Evolutionary conservation across 2,113 vertebrate genomes (phyloP).

Genomic region (Girardinichthys multiradiatus): DNA sequence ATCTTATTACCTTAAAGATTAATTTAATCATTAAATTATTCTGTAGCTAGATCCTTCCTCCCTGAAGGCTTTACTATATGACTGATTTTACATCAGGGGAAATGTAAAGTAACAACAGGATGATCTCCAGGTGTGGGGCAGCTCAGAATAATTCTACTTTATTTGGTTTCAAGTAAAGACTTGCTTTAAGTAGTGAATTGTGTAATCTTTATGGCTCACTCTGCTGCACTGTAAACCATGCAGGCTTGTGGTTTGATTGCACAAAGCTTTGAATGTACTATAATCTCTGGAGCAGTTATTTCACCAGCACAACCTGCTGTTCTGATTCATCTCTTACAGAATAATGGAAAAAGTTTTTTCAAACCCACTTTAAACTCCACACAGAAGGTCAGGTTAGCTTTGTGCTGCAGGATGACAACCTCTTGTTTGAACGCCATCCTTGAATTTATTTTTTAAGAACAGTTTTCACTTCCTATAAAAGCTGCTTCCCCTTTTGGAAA

Average conservation of each 20-base stretch:
- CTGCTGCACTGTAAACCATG: not conserved
- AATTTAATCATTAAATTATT: slow-evolving; percentile 34
- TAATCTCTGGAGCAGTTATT: not conserved
- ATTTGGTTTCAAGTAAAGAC: not conserved
- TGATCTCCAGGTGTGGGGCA: not conserved
- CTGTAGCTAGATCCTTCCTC: slow-evolving; percentile 13
- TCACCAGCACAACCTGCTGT: not conserved
- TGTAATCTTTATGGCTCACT: not conserved
- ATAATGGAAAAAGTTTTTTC: not conserved
- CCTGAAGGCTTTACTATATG: slow-evolving; percentile 1
- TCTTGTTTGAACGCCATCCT: not conserved
- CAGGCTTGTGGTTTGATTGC: not conserved
- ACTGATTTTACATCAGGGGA: not conserved
- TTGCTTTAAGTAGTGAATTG: not conserved
- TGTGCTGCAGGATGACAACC: not conserved
- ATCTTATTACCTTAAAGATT: slow-evolving; percentile 19
- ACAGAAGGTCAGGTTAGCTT: not conserved
- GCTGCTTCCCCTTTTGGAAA: not conserved
- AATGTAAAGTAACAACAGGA: not conserved
- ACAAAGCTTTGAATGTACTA: not conserved
- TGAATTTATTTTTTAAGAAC: not conserved
- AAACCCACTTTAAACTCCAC: not conserved
- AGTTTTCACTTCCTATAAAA: not conserved
- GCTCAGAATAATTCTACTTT: not conserved
- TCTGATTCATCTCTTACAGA: not conserved